A percentile compares a stretch with the other conserved stretches of the same genome.
These are phyloP conservation scores for Bathynomus jamesi DNA, from an alignment of 1,140 invertebrate genomes.

Conservation along the genomic window DNA sequence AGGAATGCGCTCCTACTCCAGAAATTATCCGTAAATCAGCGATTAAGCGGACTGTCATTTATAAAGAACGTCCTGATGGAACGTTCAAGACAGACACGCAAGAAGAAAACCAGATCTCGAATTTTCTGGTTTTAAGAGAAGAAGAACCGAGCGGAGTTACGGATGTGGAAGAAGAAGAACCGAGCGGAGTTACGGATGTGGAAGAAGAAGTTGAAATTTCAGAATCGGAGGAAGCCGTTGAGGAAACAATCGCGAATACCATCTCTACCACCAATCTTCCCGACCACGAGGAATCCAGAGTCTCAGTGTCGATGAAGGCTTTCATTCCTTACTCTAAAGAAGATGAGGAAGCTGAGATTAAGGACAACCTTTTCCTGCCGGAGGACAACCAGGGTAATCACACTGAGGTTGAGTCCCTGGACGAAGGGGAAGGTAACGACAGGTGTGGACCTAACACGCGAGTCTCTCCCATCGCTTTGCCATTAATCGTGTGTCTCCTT, in stretches of 20 bases:
- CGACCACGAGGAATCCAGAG: not conserved
- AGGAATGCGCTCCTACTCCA: constrained; percentile 12
- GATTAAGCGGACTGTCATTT: constrained; percentile 20
- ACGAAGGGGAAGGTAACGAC: constrained; percentile 32
- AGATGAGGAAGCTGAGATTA: constrained; percentile 23
- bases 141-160: constrained; percentile 30
- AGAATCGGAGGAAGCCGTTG: constrained; percentile 44
- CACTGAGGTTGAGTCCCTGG: constrained; percentile 35
- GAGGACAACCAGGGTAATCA: constrained; percentile 28
- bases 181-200: constrained; percentile 44
- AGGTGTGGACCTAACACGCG: constrained; percentile 34
- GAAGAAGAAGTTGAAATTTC: constrained; percentile 51
- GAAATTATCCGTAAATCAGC: constrained; percentile 30
- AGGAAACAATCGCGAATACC: constrained; percentile 7
- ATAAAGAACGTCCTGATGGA: constrained; percentile 27
- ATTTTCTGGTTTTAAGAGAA: too few relatives aligned
- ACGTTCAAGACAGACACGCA: constrained; percentile 27
- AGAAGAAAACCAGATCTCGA: too few relatives aligned
- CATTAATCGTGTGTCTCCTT: too few relatives aligned
- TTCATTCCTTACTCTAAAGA: not conserved
- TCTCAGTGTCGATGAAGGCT: not conserved
- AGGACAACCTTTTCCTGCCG: constrained; percentile 33
- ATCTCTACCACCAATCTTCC: constrained; percentile 15
- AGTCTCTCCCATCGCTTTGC: constrained; percentile 3
- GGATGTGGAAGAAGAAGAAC: constrained; percentile 19